Evolutionary conservation across 2,113 vertebrate species (phyloP).

Genomic region (Blennius ocellaris): DNA sequence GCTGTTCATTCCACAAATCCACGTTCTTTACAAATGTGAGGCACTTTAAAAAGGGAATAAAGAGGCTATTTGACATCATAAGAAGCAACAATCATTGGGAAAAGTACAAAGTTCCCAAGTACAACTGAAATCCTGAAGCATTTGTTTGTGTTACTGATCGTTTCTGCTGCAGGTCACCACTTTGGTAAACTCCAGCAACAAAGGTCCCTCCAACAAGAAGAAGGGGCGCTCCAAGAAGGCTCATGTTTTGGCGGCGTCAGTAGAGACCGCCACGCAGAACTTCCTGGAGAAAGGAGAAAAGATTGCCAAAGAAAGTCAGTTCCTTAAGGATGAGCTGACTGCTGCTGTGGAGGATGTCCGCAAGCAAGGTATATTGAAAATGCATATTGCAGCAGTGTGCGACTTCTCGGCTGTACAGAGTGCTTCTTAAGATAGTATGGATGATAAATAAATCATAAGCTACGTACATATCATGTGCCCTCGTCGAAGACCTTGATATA

Average conservation of each 20-base stretch:
- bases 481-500: constrained; percentile 41
- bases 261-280: constrained; percentile 97
- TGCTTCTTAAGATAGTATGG: constrained; percentile 40
- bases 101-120: not conserved
- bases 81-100: no score
- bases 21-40: no score
- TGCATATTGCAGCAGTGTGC: constrained; percentile 41
- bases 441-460: constrained; percentile 64
- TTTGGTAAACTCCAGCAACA: constrained; percentile 97
- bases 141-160: constrained; percentile 5
- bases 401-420: constrained; percentile 20
- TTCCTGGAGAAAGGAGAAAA: constrained; percentile 99
- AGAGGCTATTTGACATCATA: no score
- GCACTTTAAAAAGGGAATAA: no score
- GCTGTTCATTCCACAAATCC: no score
- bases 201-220: constrained; percentile 98
- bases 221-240: constrained; percentile 99
- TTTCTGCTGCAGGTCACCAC: constrained; percentile 90
- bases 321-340: constrained; percentile 95
- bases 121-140: not conserved
- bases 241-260: constrained; percentile 96
- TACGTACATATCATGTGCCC: constrained; percentile 56
- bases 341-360: constrained; percentile 98
- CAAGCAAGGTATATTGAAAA: constrained; percentile 91
- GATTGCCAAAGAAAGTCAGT: constrained; percentile 98